phyloP scores from a whole-genome alignment of 2,888 invertebrate genomes.

The Capitulum mitella region DNA sequence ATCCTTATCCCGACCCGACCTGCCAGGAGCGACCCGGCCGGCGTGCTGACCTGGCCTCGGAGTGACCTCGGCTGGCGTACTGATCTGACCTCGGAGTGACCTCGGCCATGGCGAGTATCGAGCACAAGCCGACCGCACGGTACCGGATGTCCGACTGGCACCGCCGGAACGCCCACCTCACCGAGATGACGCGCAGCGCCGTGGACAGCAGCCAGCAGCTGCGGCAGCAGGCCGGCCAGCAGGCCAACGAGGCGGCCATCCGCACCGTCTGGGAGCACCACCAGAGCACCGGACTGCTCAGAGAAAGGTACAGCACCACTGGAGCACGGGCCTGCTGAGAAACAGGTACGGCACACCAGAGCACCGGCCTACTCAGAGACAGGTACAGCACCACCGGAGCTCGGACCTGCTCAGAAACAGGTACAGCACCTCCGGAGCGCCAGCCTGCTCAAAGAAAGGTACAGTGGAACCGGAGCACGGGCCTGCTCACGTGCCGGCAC shows the following conservation, averaged over 20 bases:
- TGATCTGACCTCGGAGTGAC: no score
- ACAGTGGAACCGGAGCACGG: not conserved
- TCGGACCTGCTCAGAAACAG: not conserved
- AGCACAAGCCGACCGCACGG: not conserved
- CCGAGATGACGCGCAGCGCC: conserved; percentile 95
- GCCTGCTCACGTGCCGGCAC: not conserved
- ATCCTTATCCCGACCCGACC: no score
- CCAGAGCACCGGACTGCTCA: not conserved
- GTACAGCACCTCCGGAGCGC: not conserved
- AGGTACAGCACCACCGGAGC: not conserved
- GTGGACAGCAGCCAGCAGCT: conserved; percentile 93
- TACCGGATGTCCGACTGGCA: not conserved
- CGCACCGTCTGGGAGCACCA: not conserved
- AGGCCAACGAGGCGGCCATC: conserved; percentile 51
- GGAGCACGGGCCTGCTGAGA: not conserved
- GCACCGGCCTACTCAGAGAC: not conserved
- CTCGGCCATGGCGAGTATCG: not conserved
- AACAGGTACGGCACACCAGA: not conserved
- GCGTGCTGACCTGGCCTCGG: no score
- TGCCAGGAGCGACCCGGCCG: no score
- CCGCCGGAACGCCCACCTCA: conserved; percentile 49
- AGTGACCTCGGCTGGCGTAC: no score
- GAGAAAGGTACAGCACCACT: not conserved
- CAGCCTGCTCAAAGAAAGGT: not conserved
- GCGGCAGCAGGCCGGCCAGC: conserved; percentile 81